These are phyloP conservation scores for Nymphalis io DNA, from an alignment of 1,140 invertebrate species.

Conservation along the genomic window DNA sequence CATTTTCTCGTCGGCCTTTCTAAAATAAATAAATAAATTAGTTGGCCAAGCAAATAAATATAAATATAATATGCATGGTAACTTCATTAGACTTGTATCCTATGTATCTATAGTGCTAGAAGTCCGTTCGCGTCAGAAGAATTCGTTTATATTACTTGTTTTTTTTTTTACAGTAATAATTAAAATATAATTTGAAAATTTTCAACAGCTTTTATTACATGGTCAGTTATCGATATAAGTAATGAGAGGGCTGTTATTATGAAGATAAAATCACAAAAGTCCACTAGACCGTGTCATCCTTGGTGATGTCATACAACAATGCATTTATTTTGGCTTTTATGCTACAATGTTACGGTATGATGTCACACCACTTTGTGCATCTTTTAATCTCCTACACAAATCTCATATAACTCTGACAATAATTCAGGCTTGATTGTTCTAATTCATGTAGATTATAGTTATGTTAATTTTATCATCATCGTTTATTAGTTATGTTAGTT, in stretches of 20 bases:
- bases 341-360: constrained; percentile 33
- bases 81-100: no score
- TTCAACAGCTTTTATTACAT: background rate
- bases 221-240: constrained; percentile 16
- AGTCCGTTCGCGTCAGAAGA: no score
- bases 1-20: no score
- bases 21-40: no score
- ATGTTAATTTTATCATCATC: background rate
- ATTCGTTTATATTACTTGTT: no score
- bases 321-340: constrained; percentile 27
- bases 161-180: no score
- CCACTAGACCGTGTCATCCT: constrained; percentile 31
- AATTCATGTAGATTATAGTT: background rate
- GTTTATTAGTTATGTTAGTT: no score
- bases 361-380: constrained; percentile 31
- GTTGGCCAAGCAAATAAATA: no score
- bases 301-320: constrained; percentile 42
- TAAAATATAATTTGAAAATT: background rate
- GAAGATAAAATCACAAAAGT: constrained; percentile 22
- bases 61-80: no score
- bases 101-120: no score
- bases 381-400: constrained; percentile 13
- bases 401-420: background rate
- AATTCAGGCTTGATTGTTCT: background rate
- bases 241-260: constrained; percentile 8